phyloP scores from a whole-genome alignment of 2,797 vertebrate species.

The Argya squamiceps region DNA sequence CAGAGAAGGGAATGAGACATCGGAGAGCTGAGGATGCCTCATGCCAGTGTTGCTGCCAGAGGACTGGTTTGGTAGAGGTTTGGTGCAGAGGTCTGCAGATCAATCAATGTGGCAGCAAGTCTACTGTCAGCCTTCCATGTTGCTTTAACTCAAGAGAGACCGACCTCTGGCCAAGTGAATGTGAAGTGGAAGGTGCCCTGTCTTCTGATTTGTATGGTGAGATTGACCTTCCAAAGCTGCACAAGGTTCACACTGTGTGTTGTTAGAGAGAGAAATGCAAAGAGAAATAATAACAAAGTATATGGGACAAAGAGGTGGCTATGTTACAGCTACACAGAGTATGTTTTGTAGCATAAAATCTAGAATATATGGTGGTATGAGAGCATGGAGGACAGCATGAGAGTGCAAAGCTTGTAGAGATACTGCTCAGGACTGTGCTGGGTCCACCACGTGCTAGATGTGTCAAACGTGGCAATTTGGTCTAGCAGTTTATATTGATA shows the following conservation, averaged over 20 bases:
- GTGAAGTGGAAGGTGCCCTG: neutral
- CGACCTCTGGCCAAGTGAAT: neutral
- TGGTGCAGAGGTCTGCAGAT: neutral
- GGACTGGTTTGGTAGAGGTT: neutral
- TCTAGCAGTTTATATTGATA: neutral
- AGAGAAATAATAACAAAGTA: neutral
- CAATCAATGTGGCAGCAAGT: neutral
- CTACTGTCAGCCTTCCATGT: neutral
- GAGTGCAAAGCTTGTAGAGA: neutral
- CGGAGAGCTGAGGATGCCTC: neutral
- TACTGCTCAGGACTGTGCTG: neutral
- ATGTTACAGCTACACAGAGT: neutral
- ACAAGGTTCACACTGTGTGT: neutral
- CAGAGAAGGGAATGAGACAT: neutral
- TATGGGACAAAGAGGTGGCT: neutral
- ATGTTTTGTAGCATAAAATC: neutral
- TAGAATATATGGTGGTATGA: neutral
- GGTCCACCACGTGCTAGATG: neutral
- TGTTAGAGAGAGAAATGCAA: neutral
- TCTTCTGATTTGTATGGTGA: neutral
- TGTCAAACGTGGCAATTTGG: neutral
- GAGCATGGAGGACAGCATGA: neutral
- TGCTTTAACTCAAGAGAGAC: neutral
- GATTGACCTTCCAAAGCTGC: neutral
- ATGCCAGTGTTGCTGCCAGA: neutral